Evolutionary conservation across 2,113 vertebrate genomes (phyloP), one percentile per base, ranked within the genome.

Genomic region (Otus sunia): DNA sequence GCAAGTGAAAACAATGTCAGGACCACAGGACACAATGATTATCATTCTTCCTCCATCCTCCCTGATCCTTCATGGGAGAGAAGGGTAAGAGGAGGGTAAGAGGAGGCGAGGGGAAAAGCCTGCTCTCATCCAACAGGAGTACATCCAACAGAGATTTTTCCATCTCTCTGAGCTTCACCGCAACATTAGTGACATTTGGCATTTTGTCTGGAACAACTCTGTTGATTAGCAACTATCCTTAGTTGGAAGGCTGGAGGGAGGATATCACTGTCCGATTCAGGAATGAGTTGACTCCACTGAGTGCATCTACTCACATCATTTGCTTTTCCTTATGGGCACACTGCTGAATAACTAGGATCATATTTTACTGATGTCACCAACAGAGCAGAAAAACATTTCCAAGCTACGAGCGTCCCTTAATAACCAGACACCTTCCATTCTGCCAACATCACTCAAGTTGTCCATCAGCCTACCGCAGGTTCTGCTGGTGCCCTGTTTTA

Each of bases 101-200:
- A 59, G 21, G 58, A 79, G 37, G 52, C 53, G 53, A 56, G 23
- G 23, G 43, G 18, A 7, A 83, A 80, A 88, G 69, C 32, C 60
- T 87, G 76, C 52, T 92, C 73, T 83, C 19, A 4, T 96, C 83
- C 64, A 92, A 81, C 47, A 93, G 94, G 86, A 94, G 89, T 53
- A 89, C 27, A 90, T 96, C 88, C 92, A 95, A 52, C 80, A 50
- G 81, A 3, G 0, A 66, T 88, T 92, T 89, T 96, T 97, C 91
- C 94, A 72, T 75, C 76, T 45, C 93, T 66, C 76, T 50, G 68
- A 94, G 88, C 94, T 74, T 64, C 2, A 0, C 20, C 67, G 74
- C 80, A 91, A 90, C 92, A 64, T 58, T 72, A 91, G 89, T 92
- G 94, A 96, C 96, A 96, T 96, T 96, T 97, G 96, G 96, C 96